Conservation (phyloP, 2,113 vertebrate species). For the Taurulus bubalis region DNA sequence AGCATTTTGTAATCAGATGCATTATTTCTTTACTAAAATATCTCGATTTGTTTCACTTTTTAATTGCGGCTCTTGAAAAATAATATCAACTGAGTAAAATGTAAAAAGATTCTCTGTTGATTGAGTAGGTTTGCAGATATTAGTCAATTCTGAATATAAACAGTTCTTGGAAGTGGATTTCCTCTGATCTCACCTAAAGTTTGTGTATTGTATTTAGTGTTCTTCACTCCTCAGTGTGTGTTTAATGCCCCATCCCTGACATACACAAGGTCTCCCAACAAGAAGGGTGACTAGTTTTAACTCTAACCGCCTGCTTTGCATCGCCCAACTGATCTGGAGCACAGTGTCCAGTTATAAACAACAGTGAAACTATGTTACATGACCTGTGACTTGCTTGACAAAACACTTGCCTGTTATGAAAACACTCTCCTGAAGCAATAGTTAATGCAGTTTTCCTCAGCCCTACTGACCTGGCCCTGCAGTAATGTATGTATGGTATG, state of each 20-base stretch:
- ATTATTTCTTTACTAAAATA: not conserved
- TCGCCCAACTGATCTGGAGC: slow-evolving; percentile 44
- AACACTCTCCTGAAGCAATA: slow-evolving; percentile 44
- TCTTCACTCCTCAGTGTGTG: not conserved
- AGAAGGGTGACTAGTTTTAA: slow-evolving; percentile 15
- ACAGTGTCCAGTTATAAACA: slow-evolving; percentile 45
- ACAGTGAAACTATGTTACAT: slow-evolving; percentile 40
- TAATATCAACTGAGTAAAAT: not conserved
- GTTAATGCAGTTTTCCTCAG: slow-evolving; percentile 36
- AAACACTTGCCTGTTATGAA: slow-evolving; percentile 39
- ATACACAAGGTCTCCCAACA: slow-evolving; percentile 5
- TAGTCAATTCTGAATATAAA: not conserved
- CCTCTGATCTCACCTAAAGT: not conserved
- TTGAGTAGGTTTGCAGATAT: not conserved
- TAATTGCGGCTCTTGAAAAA: not conserved
- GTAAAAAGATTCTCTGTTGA: not conserved
- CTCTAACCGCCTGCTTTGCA: slow-evolving; percentile 52
- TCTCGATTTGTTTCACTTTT: not conserved
- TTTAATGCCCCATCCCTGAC: not conserved
- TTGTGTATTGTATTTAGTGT: slow-evolving; percentile 6
- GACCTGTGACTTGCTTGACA: slow-evolving; percentile 37
- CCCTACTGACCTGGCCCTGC: slow-evolving; percentile 33
- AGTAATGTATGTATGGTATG: slow-evolving; percentile 27
- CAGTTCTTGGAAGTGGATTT: not conserved
- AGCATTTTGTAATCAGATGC: not conserved